Base-by-base conservation (phyloP, 2,113 vertebrate genomes). In the Alces alces region DNA sequence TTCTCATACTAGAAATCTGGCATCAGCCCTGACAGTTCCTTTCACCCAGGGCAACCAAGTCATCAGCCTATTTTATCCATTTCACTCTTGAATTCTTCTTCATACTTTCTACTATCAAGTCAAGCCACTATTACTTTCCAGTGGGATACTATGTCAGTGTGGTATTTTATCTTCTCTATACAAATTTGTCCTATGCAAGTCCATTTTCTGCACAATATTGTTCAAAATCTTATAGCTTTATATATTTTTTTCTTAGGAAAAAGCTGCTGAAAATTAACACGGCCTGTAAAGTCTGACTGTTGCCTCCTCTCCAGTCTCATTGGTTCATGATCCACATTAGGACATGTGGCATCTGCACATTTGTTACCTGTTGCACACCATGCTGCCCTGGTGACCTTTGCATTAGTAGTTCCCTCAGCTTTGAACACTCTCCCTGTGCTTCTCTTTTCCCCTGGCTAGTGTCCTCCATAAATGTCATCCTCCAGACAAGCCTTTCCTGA, bases 211-310 rank as follows among this genome's bases (percentile, higher is more conserved):
- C 13, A 16, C 27, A 61, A 8, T 54, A 54, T 19, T 86, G 23
- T 92, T 60, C 17, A 55, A 70, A 92, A 73, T 16, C 5, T 70
- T 52, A 33, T 60, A 57, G 57, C 82, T 47, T 33, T 45, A 13
- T 45, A 13, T 7, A 14, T 60, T 28, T 13, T 33, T 28, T 12
- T 54, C 13, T 66, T 54, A 54, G 47, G 76, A 58, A 91, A 79
- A 70, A 23, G 0, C 14, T 58, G 88, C 17, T 45, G 28, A 54
- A 60, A 73, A 7, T 64, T 64, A 52, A 17, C 43, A 50, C 28
- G 9, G 27, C 8, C 12, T 36, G 1, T 19, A 10, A 61, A 1
- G 17, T 28, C 54, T 55, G 30, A 6, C 13, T 33, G 0, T 23
- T 30, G 19, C 16, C 85, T 27, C 1, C 12, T 36, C 23, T 86